phyloP scores from a whole-genome alignment of 2,113 vertebrate species.

The Electrona antarctica region DNA sequence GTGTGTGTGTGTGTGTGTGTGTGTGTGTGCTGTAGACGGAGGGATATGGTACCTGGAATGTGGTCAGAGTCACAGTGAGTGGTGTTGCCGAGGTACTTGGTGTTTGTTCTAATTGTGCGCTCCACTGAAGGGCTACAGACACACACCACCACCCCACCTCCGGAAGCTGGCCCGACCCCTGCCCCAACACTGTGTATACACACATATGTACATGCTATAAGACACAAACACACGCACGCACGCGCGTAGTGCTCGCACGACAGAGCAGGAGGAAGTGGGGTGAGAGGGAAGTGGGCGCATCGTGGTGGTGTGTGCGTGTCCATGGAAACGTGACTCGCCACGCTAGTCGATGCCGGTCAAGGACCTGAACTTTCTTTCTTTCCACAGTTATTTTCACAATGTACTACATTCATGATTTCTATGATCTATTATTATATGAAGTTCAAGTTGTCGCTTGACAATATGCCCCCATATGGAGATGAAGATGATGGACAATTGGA shows the following conservation, averaged over 20 bases:
- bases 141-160: not conserved
- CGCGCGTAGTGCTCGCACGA: not conserved
- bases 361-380: no score
- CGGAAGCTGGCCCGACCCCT: conserved; percentile 62
- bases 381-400: no score
- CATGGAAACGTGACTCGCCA: conserved; percentile 9
- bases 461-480: no score
- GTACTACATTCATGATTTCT: no score
- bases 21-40: conserved; percentile 55
- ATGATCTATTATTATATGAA: no score
- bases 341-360: not conserved
- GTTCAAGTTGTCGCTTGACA: no score
- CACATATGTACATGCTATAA: conserved; percentile 55
- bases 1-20: conserved; percentile 14
- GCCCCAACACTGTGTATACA: conserved; percentile 47
- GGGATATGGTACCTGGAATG: conserved; percentile 74
- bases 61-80: conserved; percentile 70
- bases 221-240: conserved; percentile 18
- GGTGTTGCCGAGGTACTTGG: conserved; percentile 72
- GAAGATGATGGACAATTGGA: no score
- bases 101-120: conserved; percentile 69
- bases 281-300: conserved; percentile 15
- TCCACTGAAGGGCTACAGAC: conserved; percentile 69
- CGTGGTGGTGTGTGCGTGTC: conserved; percentile 30
- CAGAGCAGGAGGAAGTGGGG: conserved; percentile 40